A percentile compares a stretch with the other conserved stretches of the same genome.
Evolutionary conservation across 2,113 vertebrate genomes (phyloP).

Genomic region (Oceanodroma tethys): DNA sequence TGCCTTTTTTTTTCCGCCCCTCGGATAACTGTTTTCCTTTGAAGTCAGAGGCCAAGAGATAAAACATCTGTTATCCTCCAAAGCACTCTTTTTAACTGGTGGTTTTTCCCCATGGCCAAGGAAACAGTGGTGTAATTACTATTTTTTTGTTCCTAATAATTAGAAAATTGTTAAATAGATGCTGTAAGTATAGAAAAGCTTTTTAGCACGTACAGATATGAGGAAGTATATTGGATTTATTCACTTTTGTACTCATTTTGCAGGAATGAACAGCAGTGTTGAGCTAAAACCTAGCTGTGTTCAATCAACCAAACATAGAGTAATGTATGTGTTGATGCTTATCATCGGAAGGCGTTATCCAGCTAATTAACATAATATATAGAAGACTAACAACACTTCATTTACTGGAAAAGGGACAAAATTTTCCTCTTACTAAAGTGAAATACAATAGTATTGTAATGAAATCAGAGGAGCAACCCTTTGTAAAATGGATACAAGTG

Average conservation of each 20-base stretch:
- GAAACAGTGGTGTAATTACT: neutral
- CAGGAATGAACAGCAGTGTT: neutral
- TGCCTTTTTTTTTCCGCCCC: neutral
- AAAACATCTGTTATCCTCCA: constrained; percentile 37
- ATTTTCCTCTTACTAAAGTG: neutral
- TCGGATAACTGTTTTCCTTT: constrained; percentile 42
- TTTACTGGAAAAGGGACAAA: neutral
- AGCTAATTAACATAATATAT: neutral
- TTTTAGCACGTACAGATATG: neutral
- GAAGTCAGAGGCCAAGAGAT: constrained; percentile 47
- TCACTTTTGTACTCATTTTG: neutral
- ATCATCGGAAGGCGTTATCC: neutral
- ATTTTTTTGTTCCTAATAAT: constrained; percentile 28
- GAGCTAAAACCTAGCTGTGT: neutral
- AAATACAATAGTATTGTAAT: neutral
- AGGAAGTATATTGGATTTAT: neutral
- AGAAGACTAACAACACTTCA: neutral
- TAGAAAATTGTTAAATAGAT: constrained; percentile 8
- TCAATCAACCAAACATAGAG: neutral
- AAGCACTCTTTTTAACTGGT: neutral
- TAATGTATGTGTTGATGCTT: neutral
- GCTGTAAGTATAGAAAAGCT: neutral
- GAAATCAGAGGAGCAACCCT: neutral
- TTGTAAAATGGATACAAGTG: neutral
- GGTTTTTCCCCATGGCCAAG: neutral